Conservation (phyloP, 2,797 vertebrate genomes). For the Acanthopagrus latus region DNA sequence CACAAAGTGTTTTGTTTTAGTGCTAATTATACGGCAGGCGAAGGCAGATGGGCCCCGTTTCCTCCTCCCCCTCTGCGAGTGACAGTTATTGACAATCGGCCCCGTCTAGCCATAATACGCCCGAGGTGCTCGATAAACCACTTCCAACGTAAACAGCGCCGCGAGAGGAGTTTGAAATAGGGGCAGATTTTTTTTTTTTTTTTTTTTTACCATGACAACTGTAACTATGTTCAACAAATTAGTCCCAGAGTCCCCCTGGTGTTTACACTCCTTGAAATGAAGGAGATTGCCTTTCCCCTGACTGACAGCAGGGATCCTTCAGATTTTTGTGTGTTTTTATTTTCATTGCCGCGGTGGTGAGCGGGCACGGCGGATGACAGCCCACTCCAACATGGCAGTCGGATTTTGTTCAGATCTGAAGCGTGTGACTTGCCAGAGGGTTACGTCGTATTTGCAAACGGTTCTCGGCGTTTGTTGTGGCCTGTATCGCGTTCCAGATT, state of each 20-base stretch:
- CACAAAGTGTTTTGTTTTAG: conserved; percentile 75
- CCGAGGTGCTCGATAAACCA: conserved; percentile 74
- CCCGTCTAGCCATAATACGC: conserved; percentile 84
- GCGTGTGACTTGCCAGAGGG: conserved; percentile 41
- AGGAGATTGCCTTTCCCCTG: conserved; percentile 57
- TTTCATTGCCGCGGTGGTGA: conserved; percentile 64
- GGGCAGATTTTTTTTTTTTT: conserved; percentile 61
- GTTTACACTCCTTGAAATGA: conserved; percentile 72
- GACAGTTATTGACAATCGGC: conserved; percentile 84
- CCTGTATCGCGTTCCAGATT: conserved; percentile 21
- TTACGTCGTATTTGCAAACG: background rate
- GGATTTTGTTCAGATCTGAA: background rate
- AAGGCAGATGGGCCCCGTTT: conserved; percentile 68
- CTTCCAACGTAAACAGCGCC: conserved; percentile 81
- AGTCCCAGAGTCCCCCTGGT: conserved; percentile 68
- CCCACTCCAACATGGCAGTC: conserved; percentile 41
- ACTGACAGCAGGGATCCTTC: conserved; percentile 67
- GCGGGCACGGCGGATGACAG: conserved; percentile 47
- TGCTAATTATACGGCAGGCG: conserved; percentile 76
- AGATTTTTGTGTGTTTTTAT: conserved; percentile 58
- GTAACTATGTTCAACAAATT: conserved; percentile 87
- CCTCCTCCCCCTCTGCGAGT: conserved; percentile 66
- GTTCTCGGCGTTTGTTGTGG: conserved; percentile 14
- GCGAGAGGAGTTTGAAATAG: conserved; percentile 59
- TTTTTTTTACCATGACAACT: conserved; percentile 77